Evolutionary conservation across 2,888 invertebrate genomes (phyloP).

Genomic region (Aphidoletes aphidimyza): DNA sequence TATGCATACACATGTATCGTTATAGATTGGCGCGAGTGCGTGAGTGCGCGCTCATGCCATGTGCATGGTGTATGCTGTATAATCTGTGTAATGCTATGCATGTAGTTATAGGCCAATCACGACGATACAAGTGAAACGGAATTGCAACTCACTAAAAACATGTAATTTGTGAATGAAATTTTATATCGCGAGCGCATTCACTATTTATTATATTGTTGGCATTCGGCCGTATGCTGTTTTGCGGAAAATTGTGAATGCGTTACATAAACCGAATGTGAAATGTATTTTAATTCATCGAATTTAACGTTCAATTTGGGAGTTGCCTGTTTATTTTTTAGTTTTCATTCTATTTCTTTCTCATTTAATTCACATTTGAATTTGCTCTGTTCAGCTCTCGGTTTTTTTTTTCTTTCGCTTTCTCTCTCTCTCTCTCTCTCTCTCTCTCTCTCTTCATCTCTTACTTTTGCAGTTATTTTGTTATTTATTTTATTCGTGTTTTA

Average conservation of each 20-base stretch:
- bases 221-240: not conserved
- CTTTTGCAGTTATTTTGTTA: constrained; percentile 7
- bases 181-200: constrained; percentile 47
- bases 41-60: too few relatives aligned
- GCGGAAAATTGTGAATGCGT: constrained; percentile 3
- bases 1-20: not conserved
- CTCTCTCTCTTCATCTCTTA: not conserved
- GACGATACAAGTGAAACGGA: constrained; percentile 25
- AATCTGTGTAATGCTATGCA: not conserved
- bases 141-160: constrained; percentile 42
- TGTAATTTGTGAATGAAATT: constrained; percentile 50
- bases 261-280: constrained; percentile 42
- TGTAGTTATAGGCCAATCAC: constrained; percentile 36
- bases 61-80: not conserved
- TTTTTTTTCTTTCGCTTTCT: not conserved
- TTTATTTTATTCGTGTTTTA: not conserved
- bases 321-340: not conserved
- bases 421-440: not conserved
- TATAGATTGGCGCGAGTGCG: not conserved
- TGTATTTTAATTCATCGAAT: constrained; percentile 49
- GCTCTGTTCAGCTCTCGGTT: too few relatives aligned
- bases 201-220: constrained; percentile 46
- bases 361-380: too few relatives aligned
- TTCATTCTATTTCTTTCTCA: not conserved
- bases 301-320: constrained; percentile 29